These are phyloP conservation scores for Temnothorax curvispinosus DNA, from an alignment of 1,140 invertebrate genomes.

Conservation along the genomic window DNA sequence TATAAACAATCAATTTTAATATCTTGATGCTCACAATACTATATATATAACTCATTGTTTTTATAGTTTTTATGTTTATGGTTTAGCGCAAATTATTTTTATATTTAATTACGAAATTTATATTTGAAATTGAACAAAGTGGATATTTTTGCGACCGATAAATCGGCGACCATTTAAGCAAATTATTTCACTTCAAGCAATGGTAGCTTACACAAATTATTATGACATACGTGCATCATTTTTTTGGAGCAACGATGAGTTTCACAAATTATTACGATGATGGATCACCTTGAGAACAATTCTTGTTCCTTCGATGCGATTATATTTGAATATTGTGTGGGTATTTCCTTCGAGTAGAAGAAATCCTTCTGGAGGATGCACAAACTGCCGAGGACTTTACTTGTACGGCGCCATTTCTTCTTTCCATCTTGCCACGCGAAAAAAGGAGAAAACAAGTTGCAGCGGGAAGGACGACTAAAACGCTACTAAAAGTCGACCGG, in stretches of 20 bases:
- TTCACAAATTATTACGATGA: not conserved
- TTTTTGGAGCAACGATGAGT: not conserved
- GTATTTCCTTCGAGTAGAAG: not conserved
- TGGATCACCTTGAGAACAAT: not conserved
- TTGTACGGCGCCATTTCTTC: slow-evolving; percentile 55
- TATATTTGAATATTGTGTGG: not conserved
- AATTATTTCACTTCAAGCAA: not conserved
- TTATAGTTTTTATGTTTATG: not conserved
- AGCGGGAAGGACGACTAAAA: slow-evolving; percentile 38
- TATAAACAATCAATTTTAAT: not conserved
- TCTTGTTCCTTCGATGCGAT: not conserved
- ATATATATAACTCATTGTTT: not conserved
- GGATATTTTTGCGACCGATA: not conserved
- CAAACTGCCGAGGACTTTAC: slow-evolving; percentile 48
- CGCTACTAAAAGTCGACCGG: slow-evolving; percentile 66
- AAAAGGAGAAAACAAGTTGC: slow-evolving; percentile 38
- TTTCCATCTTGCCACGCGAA: slow-evolving; percentile 22
- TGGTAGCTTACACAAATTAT: not conserved
- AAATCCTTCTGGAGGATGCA: slow-evolving; percentile 15
- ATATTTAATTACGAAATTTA: not conserved
- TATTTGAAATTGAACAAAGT: not conserved
- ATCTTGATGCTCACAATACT: not conserved
- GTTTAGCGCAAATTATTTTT: not conserved
- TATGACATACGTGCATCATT: not conserved
- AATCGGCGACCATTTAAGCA: not conserved